Conservation (phyloP, 2,113 vertebrate genomes). For the Thymallus thymallus region DNA sequence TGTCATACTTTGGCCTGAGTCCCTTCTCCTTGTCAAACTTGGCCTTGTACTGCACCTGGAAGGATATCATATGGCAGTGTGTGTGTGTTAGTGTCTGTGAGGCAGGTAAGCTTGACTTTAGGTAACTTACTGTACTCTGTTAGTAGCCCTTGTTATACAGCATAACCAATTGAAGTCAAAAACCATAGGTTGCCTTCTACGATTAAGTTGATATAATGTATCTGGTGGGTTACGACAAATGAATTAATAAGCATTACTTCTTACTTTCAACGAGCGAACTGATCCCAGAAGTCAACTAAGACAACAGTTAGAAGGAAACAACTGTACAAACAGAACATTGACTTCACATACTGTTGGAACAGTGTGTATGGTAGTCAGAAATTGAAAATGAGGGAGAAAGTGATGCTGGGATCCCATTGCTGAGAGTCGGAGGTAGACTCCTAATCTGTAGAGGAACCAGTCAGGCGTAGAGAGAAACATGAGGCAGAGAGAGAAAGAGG, state of each 20-base stretch:
- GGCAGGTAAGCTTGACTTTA: too few relatives aligned
- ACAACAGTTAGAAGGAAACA: slow-evolving; percentile 10
- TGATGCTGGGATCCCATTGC: slow-evolving; percentile 3
- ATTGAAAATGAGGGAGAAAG: neutral
- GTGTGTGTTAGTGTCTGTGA: neutral
- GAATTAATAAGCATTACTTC: slow-evolving; percentile 1
- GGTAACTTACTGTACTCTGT: neutral
- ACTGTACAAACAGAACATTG: slow-evolving; percentile 11
- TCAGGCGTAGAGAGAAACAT: neutral
- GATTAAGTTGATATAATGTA: neutral
- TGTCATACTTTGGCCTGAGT: slow-evolving; percentile 85
- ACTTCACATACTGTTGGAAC: slow-evolving; percentile 25
- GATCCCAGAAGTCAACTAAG: neutral
- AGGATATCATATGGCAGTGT: neutral
- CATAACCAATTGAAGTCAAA: neutral
- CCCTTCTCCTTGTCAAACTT: slow-evolving; percentile 93
- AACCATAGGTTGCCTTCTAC: neutral
- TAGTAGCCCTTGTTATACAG: slow-evolving; percentile 37
- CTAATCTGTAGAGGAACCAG: slow-evolving; percentile 19
- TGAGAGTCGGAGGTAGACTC: neutral
- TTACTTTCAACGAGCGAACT: neutral
- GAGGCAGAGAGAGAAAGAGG: slow-evolving; percentile 1
- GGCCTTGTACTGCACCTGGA: slow-evolving; percentile 92
- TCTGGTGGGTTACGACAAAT: neutral
- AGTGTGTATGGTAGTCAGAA: slow-evolving; percentile 33